Percentiles rank a stretch among this genome's conserved stretches.
These are phyloP conservation scores for Phalacrocorax pelagicus DNA, from an alignment of 2,113 vertebrate genomes.

Conservation along the genomic window DNA sequence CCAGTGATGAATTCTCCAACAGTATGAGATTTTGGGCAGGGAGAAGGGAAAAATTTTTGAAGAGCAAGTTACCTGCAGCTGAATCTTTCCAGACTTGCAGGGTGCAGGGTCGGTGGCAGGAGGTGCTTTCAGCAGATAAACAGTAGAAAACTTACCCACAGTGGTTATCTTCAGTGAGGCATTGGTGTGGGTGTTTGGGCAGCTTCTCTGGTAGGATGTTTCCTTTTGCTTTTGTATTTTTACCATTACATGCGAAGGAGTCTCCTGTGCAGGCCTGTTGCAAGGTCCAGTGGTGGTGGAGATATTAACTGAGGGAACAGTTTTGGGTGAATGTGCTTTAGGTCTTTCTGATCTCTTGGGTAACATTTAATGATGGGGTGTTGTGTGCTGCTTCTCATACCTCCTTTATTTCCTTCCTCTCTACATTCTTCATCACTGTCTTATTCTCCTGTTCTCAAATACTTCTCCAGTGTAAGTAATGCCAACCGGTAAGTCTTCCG, in stretches of 20 bases:
- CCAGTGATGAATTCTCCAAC: not conserved
- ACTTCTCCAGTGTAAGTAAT: not conserved
- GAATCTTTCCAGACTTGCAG: not conserved
- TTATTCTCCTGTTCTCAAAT: not conserved
- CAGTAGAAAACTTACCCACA: not conserved
- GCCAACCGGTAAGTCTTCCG: not conserved
- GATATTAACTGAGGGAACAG: not conserved
- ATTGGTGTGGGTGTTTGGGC: not conserved
- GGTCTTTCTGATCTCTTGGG: not conserved
- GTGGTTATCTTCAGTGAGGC: not conserved
- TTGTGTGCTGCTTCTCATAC: not conserved
- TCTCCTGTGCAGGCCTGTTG: not conserved
- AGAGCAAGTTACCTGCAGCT: not conserved
- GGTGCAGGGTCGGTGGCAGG: accelerated
- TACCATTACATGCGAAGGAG: not conserved
- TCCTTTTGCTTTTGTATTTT: not conserved
- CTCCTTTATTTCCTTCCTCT: not conserved
- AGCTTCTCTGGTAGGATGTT: not conserved
- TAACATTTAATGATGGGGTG: not conserved
- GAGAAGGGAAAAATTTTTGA: not conserved
- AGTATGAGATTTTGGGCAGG: not conserved
- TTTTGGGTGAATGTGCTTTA: not conserved
- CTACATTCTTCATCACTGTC: not conserved
- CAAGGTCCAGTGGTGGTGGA: not conserved
- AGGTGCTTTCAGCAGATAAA: not conserved